phyloP scores from a whole-genome alignment of 1,140 invertebrate genomes.

The Amphibalanus amphitrite region DNA sequence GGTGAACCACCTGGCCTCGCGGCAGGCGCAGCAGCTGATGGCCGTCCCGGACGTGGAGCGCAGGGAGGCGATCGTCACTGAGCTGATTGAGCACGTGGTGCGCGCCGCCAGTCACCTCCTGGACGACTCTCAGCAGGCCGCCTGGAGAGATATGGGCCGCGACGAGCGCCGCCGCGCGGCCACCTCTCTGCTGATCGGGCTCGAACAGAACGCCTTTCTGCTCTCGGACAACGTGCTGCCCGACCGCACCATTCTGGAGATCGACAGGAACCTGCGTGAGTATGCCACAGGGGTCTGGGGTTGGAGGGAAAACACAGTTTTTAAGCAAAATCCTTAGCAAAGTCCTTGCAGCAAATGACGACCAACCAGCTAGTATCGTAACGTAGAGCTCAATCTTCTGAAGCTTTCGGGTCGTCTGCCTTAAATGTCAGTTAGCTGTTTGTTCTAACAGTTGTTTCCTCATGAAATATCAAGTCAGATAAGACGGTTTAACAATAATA shows the following conservation, averaged over 20 bases:
- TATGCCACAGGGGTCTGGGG: conserved; percentile 11
- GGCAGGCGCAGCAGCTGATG: conserved; percentile 40
- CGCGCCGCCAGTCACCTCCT: conserved; percentile 80
- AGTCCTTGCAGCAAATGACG: too few species aligned
- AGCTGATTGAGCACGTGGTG: conserved; percentile 64
- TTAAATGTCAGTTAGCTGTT: too few species aligned
- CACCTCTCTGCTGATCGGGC: conserved; percentile 59
- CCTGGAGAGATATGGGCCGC: conserved; percentile 59
- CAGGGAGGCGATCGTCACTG: conserved; percentile 63
- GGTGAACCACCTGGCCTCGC: conserved; percentile 65
- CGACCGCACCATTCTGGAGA: conserved; percentile 59
- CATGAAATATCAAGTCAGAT: too few species aligned
- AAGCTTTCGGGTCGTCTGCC: too few species aligned
- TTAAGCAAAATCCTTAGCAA: too few species aligned
- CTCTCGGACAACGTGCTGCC: conserved; percentile 64
- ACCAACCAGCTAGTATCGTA: too few species aligned
- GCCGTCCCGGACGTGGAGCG: conserved; percentile 58
- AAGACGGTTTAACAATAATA: too few species aligned
- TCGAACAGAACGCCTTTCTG: conserved; percentile 82
- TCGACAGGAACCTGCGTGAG: conserved; percentile 53
- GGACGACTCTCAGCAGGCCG: conserved; percentile 59
- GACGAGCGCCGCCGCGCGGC: conserved; percentile 49
- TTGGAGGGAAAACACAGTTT: too few species aligned
- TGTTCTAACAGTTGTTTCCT: too few species aligned
- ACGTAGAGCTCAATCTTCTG: too few species aligned